These are phyloP conservation scores for Pseudochaenichthys georgianus DNA, from an alignment of 2,797 vertebrate species.

Conservation along the genomic window DNA sequence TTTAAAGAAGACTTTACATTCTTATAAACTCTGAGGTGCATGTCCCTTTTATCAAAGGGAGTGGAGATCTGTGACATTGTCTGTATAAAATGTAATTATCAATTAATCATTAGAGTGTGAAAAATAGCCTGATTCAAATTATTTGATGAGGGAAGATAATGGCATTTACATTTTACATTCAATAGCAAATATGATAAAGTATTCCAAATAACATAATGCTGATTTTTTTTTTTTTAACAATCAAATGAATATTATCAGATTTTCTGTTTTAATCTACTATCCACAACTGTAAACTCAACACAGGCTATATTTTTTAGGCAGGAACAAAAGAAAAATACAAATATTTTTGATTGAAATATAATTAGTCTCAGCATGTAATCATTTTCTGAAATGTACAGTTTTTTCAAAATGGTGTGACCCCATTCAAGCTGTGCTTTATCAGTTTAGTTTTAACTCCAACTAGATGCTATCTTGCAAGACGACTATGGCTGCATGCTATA, in stretches of 20 bases:
- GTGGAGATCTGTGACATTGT: not conserved
- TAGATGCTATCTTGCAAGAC: slow-evolving; percentile 21
- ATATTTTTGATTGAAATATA: not conserved
- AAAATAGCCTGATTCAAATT: not conserved
- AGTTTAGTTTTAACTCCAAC: slow-evolving; percentile 18
- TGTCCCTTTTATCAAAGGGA: not conserved
- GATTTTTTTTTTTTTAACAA: not conserved
- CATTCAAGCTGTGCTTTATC: slow-evolving; percentile 20
- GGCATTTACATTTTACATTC: not conserved
- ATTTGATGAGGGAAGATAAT: not conserved
- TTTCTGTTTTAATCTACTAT: not conserved
- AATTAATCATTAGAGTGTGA: not conserved
- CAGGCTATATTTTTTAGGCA: not conserved
- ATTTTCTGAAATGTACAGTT: not conserved
- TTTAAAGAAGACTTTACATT: not conserved
- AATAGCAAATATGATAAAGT: not conserved
- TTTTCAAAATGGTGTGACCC: not conserved
- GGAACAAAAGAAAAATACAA: not conserved
- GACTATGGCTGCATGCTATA: slow-evolving; percentile 42
- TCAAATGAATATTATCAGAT: too few species aligned
- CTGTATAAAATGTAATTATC: not conserved
- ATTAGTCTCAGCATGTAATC: slow-evolving; percentile 1
- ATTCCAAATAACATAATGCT: not conserved
- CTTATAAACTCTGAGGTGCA: not conserved
- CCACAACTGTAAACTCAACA: not conserved